These are phyloP conservation scores for Gymnocheta viridis DNA, from an alignment of 2,888 invertebrate species.

Conservation along the genomic window DNA sequence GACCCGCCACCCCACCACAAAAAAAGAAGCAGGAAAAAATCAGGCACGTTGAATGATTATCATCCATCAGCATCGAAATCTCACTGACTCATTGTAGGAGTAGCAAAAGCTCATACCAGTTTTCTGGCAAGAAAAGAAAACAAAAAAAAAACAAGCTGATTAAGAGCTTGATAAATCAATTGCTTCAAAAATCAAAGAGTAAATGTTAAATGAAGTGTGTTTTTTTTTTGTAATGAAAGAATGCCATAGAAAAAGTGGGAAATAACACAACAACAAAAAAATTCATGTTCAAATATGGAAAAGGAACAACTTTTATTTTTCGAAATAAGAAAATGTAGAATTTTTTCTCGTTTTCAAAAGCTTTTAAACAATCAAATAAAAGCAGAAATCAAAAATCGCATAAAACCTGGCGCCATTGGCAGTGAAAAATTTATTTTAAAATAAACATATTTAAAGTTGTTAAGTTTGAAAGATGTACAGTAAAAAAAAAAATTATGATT, in stretches of 20 bases:
- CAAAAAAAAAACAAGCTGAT: slow-evolving; percentile 49
- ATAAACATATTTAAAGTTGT: not conserved
- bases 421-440: slow-evolving; percentile 22
- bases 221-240: slow-evolving; percentile 15
- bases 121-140: not conserved
- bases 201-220: slow-evolving; percentile 66
- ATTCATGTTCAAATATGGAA: slow-evolving; percentile 8
- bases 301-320: slow-evolving; percentile 9
- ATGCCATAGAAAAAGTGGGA: slow-evolving; percentile 3
- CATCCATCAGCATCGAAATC: slow-evolving; percentile 43
- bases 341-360: not conserved
- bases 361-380: not conserved
- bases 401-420: slow-evolving; percentile 35
- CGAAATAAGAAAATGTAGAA: not conserved
- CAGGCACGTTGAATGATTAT: slow-evolving; percentile 37
- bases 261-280: slow-evolving; percentile 5
- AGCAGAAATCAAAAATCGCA: not conserved
- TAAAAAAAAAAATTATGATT: no score
- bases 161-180: slow-evolving; percentile 65
- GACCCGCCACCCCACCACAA: not conserved
- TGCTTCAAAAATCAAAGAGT: slow-evolving; percentile 63
- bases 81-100: not conserved
- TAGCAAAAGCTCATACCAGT: slow-evolving; percentile 5
- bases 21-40: not conserved
- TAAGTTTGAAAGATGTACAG: no score